Conservation (phyloP, 2,888 invertebrate species). For the Crioceris asparagi region DNA sequence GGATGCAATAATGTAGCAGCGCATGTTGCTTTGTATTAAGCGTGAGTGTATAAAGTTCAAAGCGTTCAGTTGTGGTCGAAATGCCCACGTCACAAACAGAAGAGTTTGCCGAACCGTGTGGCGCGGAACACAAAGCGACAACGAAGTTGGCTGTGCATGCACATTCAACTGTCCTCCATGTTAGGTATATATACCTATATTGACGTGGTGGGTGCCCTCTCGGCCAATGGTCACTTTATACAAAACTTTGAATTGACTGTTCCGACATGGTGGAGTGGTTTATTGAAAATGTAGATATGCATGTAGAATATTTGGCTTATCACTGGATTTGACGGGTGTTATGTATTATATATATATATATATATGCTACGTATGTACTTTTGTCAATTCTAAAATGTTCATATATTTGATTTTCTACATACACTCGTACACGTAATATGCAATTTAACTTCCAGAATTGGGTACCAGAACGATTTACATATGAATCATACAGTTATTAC, state of each 20-base stretch:
- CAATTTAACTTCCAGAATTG: no score
- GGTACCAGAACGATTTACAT: no score
- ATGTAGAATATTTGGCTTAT: slow-evolving; percentile 25
- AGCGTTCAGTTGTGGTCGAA: slow-evolving; percentile 31
- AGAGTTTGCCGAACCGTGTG: slow-evolving; percentile 22
- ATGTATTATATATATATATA: no score
- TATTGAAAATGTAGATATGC: slow-evolving; percentile 26
- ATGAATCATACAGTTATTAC: no score
- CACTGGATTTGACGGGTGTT: slow-evolving; percentile 26
- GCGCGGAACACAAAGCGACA: slow-evolving; percentile 26
- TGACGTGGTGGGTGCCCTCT: neutral
- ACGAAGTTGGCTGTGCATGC: slow-evolving; percentile 32
- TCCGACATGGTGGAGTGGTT: slow-evolving; percentile 23
- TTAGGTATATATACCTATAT: slow-evolving; percentile 26
- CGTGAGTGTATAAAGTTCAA: slow-evolving; percentile 21
- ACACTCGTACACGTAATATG: no score
- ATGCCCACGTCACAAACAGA: slow-evolving; percentile 32
- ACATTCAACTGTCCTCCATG: slow-evolving; percentile 32
- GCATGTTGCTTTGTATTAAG: slow-evolving; percentile 10
- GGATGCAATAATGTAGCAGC: slow-evolving; percentile 11
- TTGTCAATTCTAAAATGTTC: no score
- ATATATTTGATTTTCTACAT: no score
- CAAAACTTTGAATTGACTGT: slow-evolving; percentile 36
- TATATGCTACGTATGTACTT: no score
- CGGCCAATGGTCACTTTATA: slow-evolving; percentile 35